Percentiles rank a stretch among this genome's conserved stretches.
These are phyloP conservation scores for Villa cingulata DNA, from an alignment of 2,888 invertebrate genomes.

Conservation along the genomic window DNA sequence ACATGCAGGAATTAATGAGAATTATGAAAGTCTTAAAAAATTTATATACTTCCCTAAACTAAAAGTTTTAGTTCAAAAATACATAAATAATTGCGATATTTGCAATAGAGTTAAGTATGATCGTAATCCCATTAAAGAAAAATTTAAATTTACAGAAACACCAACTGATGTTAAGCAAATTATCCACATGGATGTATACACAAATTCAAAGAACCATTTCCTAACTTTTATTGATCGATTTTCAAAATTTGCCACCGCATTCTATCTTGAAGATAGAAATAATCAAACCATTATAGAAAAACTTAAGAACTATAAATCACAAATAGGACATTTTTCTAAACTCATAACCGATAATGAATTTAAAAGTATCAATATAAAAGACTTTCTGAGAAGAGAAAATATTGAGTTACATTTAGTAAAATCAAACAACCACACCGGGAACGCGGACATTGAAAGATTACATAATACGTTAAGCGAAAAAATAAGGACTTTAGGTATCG, in stretches of 20 bases:
- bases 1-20: slow-evolving; percentile 1
- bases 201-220: neutral
- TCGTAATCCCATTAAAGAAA: neutral
- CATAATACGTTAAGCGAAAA: slow-evolving; percentile 2
- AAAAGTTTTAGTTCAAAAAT: neutral
- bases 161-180: slow-evolving; percentile 5
- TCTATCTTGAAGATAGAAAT: slow-evolving; percentile 12
- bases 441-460: slow-evolving; percentile 13
- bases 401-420: slow-evolving; percentile 14
- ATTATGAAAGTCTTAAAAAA: neutral
- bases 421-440: slow-evolving; percentile 13
- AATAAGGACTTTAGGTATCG: no score
- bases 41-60: neutral
- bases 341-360: slow-evolving; percentile 15
- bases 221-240: slow-evolving; percentile 2
- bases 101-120: no score
- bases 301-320: slow-evolving; percentile 8
- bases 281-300: slow-evolving; percentile 10
- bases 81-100: slow-evolving; percentile 1
- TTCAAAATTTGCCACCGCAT: slow-evolving; percentile 14
- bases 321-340: slow-evolving; percentile 9
- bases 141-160: neutral
- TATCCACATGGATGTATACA: neutral
- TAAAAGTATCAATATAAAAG: slow-evolving; percentile 5
- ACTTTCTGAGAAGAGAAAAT: slow-evolving; percentile 10